Base-by-base conservation (phyloP, 2,113 vertebrate genomes). In the Microcebus tavaratra region DNA sequence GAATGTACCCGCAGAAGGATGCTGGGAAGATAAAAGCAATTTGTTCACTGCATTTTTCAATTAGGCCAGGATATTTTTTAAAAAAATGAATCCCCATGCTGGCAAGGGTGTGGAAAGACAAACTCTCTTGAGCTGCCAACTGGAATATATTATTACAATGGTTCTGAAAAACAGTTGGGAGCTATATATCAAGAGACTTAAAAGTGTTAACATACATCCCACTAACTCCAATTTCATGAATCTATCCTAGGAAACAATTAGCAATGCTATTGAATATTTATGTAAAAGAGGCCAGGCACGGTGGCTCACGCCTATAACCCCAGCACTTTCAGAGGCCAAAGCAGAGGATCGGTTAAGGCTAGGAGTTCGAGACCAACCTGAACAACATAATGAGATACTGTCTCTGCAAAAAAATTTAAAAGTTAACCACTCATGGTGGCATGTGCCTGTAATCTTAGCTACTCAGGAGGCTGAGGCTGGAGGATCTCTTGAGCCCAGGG, bases 211-310 rank as follows among this genome's bases (percentile, higher is more conserved):
- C 23, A 50, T 72, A 57, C 29, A 61, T 94, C 78, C 81, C 73
- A 72, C 67, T 72, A 78, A 88, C 93, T 92, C 59, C 45, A 48
- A 59, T 42, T 92, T 95, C 81, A 88, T 39, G 75, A 75, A 36
- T 65, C 70, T 90, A 70, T 76, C 88, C 65, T 84, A 82, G 67
- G 75, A 98, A 93, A 91, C 20, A 93, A 81, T 92, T 45, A 89
- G 45, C 45, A 85, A 78, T 55, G 45, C 83, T 96, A 88, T 68
- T 97, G 85, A 96, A 95, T 59, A 65, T 79, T 84, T 82, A 91
- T n/a, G 23, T 61, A 55, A 85, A 81, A 76, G 61, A 63, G 11
- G 25, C 61, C 61, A 63, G 61, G 25, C 61, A 12, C 11, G 0
- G 61, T 29, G 61, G 10, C 25, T 63, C 61, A 29, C 1, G 25